phyloP scores from a whole-genome alignment of 2,113 vertebrate species.

The Callaeas wilsoni region DNA sequence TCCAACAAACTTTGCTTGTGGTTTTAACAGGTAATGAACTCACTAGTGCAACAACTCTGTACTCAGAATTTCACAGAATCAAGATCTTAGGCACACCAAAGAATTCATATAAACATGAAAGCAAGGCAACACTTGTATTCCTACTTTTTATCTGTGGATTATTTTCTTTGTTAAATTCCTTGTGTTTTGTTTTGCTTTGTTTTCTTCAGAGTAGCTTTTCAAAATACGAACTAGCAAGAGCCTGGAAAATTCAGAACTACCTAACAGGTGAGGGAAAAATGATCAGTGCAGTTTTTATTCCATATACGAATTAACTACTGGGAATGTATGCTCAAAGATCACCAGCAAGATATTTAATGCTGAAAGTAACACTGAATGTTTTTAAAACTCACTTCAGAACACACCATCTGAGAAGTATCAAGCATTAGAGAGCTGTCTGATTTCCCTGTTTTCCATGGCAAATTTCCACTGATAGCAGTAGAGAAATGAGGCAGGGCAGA shows the following conservation, averaged over 20 bases:
- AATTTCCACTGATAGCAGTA: neutral
- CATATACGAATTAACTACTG: neutral
- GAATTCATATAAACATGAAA: neutral
- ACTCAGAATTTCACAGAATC: neutral
- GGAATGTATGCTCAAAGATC: neutral
- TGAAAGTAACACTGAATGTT: neutral
- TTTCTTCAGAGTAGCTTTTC: neutral
- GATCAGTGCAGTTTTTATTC: neutral
- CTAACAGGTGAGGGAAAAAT: neutral
- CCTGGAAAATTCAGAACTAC: neutral
- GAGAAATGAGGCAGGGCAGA: neutral
- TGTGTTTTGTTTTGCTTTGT: neutral
- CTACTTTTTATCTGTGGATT: neutral
- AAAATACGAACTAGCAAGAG: neutral
- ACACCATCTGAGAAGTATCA: neutral
- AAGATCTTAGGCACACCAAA: neutral
- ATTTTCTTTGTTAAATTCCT: neutral
- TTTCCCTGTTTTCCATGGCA: neutral
- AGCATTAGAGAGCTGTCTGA: neutral
- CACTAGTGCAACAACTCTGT: neutral
- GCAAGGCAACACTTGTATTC: neutral
- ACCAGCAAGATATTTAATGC: neutral
- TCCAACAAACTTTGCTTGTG: neutral
- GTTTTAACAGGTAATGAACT: neutral
- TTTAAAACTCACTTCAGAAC: slow-evolving; percentile 4